Conservation (phyloP, 2,888 invertebrate genomes). For the Ctenicera cuprea region DNA sequence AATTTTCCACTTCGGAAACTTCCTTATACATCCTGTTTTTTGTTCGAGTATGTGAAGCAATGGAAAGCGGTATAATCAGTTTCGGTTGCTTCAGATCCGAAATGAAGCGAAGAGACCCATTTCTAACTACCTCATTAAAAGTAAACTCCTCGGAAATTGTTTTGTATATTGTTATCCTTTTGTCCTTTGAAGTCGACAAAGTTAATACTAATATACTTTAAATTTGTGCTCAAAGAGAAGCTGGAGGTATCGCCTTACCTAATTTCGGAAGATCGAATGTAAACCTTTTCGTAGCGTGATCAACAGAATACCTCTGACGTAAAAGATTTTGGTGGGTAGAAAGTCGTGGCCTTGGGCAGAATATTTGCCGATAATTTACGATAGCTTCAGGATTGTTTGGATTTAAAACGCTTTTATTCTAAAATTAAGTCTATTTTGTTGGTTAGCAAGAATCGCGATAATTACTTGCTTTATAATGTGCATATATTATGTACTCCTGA, state of each 20-base stretch:
- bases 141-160: constrained; percentile 25
- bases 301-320: constrained; percentile 35
- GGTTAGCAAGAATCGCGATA: background rate
- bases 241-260: constrained; percentile 18
- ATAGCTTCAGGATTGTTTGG: constrained; percentile 22
- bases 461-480: constrained; percentile 19
- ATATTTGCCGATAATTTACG: constrained; percentile 40
- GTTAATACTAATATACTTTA: constrained; percentile 19
- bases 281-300: constrained; percentile 20
- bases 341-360: constrained; percentile 42
- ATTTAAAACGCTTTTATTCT: constrained; percentile 19
- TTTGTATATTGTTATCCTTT: constrained; percentile 12
- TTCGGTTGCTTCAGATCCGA: constrained; percentile 10
- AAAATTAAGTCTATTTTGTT: background rate
- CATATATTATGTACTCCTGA: constrained; percentile 3
- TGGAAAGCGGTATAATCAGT: constrained; percentile 1
- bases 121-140: background rate
- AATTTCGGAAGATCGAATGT: constrained; percentile 29
- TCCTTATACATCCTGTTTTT: background rate
- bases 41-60: background rate
- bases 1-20: constrained; percentile 19
- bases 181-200: background rate
- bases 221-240: constrained; percentile 22
- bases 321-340: constrained; percentile 44
- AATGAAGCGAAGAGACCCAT: constrained; percentile 3